A percentile compares a stretch with the other conserved stretches of the same genome.
phyloP scores from a whole-genome alignment of 2,797 vertebrate genomes.

The Phaenicophaeus curvirostris region DNA sequence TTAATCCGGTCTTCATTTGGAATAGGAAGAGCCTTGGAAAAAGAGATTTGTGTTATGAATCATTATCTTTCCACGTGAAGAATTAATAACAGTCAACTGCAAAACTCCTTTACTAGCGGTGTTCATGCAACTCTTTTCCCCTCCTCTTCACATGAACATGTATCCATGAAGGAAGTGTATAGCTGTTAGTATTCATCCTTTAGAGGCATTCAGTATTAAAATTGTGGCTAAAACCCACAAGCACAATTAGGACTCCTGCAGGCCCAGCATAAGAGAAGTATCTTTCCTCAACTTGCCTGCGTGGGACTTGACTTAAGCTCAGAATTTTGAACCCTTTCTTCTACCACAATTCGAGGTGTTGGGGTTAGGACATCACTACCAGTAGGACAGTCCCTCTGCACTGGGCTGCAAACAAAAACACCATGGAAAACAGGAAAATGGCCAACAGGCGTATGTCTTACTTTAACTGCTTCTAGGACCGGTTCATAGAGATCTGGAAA shows the following conservation, averaged over 20 bases:
- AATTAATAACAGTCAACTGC: background rate
- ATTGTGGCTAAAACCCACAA: background rate
- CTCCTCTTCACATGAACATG: background rate
- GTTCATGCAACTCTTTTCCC: background rate
- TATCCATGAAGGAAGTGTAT: background rate
- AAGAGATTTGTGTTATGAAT: background rate
- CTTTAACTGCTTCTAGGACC: constrained; percentile 81
- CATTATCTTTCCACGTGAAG: accelerated
- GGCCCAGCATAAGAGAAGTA: background rate
- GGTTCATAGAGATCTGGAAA: constrained; percentile 85
- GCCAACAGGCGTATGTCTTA: background rate
- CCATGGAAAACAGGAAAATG: background rate
- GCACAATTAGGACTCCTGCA: background rate
- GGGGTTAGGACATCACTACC: background rate
- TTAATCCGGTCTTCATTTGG: constrained; percentile 84
- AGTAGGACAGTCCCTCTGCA: background rate
- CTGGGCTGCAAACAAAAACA: background rate
- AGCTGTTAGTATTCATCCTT: background rate
- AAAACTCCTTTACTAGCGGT: background rate
- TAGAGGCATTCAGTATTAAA: background rate
- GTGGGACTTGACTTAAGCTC: background rate
- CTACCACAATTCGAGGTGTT: background rate
- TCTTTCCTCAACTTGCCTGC: background rate
- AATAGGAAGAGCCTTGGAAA: constrained; percentile 76
- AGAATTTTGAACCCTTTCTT: background rate